Conservation (phyloP, 2,888 invertebrate genomes). For the Coronaproctus castanopsis region DNA sequence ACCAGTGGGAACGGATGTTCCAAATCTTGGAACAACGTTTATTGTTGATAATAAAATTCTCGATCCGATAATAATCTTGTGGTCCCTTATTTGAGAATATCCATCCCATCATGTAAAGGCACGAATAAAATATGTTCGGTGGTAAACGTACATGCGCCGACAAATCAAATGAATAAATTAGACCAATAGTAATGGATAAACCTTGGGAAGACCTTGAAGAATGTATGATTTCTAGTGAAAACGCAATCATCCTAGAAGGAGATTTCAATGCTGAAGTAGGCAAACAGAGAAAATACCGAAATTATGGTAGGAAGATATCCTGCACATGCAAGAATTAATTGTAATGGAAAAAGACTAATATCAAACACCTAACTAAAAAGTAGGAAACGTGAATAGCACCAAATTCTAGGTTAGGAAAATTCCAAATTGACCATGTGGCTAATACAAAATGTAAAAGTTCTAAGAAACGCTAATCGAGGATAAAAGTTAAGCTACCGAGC, state of each 20-base stretch:
- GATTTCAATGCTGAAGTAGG: too few species aligned
- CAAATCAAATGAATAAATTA: neutral
- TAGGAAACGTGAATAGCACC: neutral
- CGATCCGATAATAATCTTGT: neutral
- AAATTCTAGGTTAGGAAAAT: neutral
- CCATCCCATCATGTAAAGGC: neutral
- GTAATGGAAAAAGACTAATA: neutral
- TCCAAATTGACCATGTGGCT: neutral
- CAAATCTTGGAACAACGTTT: neutral
- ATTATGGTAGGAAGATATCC: neutral
- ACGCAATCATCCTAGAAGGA: neutral
- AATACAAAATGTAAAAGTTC: neutral
- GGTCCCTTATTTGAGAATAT: neutral
- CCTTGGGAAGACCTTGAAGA: neutral
- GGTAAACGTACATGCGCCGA: neutral
- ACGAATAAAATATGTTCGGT: neutral
- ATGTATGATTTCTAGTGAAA: neutral
- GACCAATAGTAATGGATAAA: neutral
- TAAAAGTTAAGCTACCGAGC: neutral
- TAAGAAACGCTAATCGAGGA: neutral
- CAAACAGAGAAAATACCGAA: neutral
- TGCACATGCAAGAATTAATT: neutral
- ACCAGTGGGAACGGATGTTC: neutral
- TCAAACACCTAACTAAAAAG: neutral
- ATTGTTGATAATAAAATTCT: neutral